Evolutionary conservation across 2,797 vertebrate genomes (phyloP), one percentile per base, ranked within the genome.

Genomic region (Taeniopygia guttata): DNA sequence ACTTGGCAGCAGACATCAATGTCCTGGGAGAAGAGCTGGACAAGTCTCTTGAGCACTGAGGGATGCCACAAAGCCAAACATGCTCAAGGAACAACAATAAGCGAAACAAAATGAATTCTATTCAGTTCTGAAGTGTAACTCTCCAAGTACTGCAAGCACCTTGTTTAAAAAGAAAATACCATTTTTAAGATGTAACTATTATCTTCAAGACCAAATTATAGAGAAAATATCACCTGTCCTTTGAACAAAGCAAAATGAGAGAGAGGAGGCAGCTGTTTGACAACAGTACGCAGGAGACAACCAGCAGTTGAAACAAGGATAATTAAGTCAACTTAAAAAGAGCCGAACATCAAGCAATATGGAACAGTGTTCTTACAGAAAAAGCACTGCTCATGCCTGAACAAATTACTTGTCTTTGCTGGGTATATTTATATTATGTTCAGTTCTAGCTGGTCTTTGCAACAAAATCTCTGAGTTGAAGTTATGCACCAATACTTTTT

Each of bases 301-400:
- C 66, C 66, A 72, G 52, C 40, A 85, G 86, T 3, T 91, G 77
- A 96, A 97, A 96, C 54, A 27, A 95, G 55, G 48, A 77, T 70
- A 56, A 76, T 76, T 52, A 79, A 79, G 55, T 62, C 38, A 91
- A 67, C 49, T 89, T 72, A 59, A 84, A 84, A 95, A 46, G 43
- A 87, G 77, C 16, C 26, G 69, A 77, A 67, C 16, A 75, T n/a
- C 32, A 63, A 72, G 16, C 9, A 75, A 43, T 2, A 7, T 14
- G 25, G 18, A 80, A 68, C 9, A 86, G 49, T 0, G 1, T 45
- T 68, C 64, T 64, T 62, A 13, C 2, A 81, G 23, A 77, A 83
- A 77, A 88, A 75, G 21, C 32, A 56, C 12, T 29, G 26, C 27
- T 79, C 14, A 7, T 30, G 11, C 21, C 40, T 82, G 32, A 45